Evolutionary conservation across 2,888 invertebrate species (phyloP).

Genomic region (Tenthredo amoena): DNA sequence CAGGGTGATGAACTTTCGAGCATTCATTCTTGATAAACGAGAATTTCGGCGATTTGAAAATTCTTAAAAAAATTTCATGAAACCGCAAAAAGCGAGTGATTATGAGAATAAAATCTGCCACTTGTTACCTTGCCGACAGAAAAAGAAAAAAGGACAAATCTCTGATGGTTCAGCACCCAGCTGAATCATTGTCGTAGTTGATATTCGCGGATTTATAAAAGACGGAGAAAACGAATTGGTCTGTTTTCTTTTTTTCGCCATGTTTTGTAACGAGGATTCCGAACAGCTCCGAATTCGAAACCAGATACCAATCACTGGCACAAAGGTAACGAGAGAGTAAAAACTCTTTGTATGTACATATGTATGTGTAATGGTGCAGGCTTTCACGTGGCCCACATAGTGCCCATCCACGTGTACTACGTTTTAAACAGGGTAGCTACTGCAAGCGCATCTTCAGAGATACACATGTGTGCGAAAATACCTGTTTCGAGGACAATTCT

Average conservation of each 20-base stretch:
- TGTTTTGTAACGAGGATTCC: background rate
- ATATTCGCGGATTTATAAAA: background rate
- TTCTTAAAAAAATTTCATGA: background rate
- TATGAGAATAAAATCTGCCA: background rate
- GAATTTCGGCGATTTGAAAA: background rate
- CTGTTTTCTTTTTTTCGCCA: background rate
- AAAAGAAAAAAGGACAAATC: background rate
- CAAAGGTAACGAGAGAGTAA: slow-evolving; percentile 48
- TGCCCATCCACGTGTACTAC: background rate
- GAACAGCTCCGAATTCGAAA: slow-evolving; percentile 30
- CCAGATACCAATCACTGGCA: slow-evolving; percentile 39
- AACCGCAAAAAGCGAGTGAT: background rate
- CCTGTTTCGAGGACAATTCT: background rate
- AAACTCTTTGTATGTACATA: slow-evolving; percentile 5
- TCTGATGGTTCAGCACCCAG: background rate
- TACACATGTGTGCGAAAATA: background rate
- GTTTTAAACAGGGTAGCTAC: slow-evolving; percentile 3
- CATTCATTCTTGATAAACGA: background rate
- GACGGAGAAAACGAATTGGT: background rate
- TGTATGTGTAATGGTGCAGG: slow-evolving; percentile 13
- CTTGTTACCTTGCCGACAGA: background rate
- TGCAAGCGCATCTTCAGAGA: background rate
- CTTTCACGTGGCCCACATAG: slow-evolving; percentile 52
- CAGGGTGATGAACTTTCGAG: slow-evolving; percentile 38
- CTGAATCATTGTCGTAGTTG: background rate